These are phyloP conservation scores for Peromyscus californicus DNA, from an alignment of 2,113 vertebrate species.

Conservation along the genomic window DNA sequence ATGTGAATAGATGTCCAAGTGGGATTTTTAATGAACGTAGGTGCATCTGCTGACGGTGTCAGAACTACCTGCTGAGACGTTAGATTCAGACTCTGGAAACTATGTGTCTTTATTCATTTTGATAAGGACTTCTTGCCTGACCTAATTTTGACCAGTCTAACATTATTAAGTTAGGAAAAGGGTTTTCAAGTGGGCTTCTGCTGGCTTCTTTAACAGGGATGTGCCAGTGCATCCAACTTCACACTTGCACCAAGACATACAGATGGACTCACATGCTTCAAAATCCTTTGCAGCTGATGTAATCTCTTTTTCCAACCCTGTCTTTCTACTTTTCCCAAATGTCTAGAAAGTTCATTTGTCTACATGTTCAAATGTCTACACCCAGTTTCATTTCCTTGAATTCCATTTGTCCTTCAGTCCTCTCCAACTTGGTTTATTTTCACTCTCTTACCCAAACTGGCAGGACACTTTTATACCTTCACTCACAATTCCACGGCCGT, in stretches of 20 bases:
- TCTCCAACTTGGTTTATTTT: slow-evolving; percentile 1
- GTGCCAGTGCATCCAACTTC: too few species aligned
- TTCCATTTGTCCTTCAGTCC: not conserved
- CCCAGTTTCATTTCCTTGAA: not conserved
- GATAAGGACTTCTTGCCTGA: not conserved
- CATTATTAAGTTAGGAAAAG: not conserved
- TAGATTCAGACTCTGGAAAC: not conserved
- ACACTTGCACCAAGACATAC: not conserved
- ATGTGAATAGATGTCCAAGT: not conserved
- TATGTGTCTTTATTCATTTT: not conserved
- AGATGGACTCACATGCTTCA: not conserved
- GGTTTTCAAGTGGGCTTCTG: not conserved
- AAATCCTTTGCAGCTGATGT: not conserved
- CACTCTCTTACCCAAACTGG: not conserved
- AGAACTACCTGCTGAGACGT: not conserved
- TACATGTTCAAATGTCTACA: too few species aligned
- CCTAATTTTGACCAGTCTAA: not conserved
- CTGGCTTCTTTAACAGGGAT: not conserved
- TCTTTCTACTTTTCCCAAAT: not conserved
- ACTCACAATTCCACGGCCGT: not conserved
- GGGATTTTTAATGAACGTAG: not conserved
- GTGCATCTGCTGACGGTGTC: not conserved
- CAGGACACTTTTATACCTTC: not conserved
- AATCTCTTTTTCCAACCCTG: not conserved
- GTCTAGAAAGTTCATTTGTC: not conserved